A percentile compares a stretch with the other conserved stretches of the same genome.
These are phyloP conservation scores for Sylvicola cinctus DNA, from an alignment of 2,888 invertebrate species.

Conservation along the genomic window DNA sequence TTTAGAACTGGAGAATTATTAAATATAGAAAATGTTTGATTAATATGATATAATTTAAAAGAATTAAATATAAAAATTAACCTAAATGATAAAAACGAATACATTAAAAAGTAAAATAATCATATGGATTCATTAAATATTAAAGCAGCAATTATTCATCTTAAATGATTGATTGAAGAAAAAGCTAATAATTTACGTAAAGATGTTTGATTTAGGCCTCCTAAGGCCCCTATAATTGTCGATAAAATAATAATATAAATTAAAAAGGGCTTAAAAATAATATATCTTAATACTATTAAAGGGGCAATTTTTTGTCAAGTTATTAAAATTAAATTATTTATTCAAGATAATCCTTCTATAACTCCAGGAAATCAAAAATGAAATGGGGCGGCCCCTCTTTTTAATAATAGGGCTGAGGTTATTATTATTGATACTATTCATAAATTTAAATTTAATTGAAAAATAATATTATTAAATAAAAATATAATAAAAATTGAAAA, in stretches of 20 bases:
- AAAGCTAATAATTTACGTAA: slow-evolving; percentile 36
- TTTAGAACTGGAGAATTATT: slow-evolving; percentile 27
- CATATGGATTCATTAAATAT: too few relatives aligned
- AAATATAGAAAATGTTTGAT: too few relatives aligned
- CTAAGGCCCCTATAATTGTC: slow-evolving; percentile 27
- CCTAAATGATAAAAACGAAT: too few relatives aligned
- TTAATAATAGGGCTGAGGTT: slow-evolving; percentile 9
- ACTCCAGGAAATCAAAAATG: not conserved
- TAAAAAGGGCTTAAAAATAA: slow-evolving; percentile 13
- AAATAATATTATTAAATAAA: slow-evolving; percentile 8
- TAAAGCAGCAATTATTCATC: slow-evolving; percentile 31
- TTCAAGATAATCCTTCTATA: not conserved
- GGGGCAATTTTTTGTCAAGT: slow-evolving; percentile 7
- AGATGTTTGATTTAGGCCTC: slow-evolving; percentile 32
- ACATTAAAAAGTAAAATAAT: too few relatives aligned
- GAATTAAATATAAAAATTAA: too few relatives aligned
- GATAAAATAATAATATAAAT: slow-evolving; percentile 25
- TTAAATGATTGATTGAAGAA: slow-evolving; percentile 41
- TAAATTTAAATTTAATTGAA: not conserved
- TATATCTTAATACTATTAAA: slow-evolving; percentile 28
- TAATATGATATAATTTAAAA: slow-evolving; percentile 29
- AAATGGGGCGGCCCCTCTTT: not conserved
- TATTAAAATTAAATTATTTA: slow-evolving; percentile 3
- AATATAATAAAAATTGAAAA: slow-evolving; percentile 26
- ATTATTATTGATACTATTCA: slow-evolving; percentile 7